These are phyloP conservation scores for Sinocyclocheilus anophthalmus DNA, from an alignment of 2,113 vertebrate species.

Conservation along the genomic window DNA sequence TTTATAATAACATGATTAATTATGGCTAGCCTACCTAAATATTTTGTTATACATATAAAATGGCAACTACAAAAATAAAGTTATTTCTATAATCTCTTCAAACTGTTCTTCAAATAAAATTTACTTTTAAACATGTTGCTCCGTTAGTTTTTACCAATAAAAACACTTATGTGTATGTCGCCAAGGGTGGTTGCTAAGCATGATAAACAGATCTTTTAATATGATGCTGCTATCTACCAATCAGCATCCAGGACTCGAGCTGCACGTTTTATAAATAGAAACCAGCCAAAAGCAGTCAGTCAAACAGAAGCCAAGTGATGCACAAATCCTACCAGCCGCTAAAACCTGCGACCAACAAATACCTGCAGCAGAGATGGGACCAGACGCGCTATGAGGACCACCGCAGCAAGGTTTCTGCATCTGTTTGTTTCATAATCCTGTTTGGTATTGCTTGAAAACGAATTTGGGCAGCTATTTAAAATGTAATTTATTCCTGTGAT, in stretches of 20 bases:
- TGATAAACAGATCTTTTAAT: background rate
- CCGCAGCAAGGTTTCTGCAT: slow-evolving; percentile 70
- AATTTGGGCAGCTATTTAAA: background rate
- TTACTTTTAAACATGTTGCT: background rate
- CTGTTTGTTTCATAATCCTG: background rate
- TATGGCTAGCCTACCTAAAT: no score
- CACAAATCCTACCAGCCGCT: slow-evolving; percentile 75
- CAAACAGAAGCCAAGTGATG: slow-evolving; percentile 61
- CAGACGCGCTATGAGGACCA: slow-evolving; percentile 67
- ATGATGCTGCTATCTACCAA: background rate
- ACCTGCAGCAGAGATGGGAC: slow-evolving; percentile 79
- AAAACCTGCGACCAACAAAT: slow-evolving; percentile 72
- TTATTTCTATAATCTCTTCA: no score
- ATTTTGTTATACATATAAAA: no score
- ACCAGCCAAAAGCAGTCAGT: no score
- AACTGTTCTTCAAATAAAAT: no score
- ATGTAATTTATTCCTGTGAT: background rate
- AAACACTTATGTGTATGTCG: background rate
- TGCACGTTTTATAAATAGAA: background rate
- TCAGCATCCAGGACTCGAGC: background rate
- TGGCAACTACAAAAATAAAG: no score
- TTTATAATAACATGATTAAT: no score
- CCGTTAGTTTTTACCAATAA: background rate
- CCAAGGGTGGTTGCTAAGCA: background rate
- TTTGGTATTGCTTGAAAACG: background rate